phyloP scores from a whole-genome alignment of 2,113 vertebrate genomes.

The Hirundichthys speculiger region DNA sequence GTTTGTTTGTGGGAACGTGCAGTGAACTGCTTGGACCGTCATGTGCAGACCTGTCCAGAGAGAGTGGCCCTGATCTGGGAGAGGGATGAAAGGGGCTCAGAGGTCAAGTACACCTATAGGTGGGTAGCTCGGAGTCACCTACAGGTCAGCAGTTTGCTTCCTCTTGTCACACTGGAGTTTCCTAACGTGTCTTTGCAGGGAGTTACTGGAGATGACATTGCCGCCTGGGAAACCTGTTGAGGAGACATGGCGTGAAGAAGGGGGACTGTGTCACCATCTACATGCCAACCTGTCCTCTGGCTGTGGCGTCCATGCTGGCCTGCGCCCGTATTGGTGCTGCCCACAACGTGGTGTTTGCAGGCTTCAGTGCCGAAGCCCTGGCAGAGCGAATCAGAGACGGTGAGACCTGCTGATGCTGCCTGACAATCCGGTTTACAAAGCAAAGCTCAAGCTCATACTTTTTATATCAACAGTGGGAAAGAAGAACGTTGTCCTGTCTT shows the following conservation, averaged over 20 bases:
- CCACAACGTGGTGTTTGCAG: slow-evolving; percentile 83
- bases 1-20: slow-evolving; percentile 2
- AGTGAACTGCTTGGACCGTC: slow-evolving; percentile 96
- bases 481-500: neutral
- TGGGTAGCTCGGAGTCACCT: slow-evolving; percentile 43
- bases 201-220: slow-evolving; percentile 84
- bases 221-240: slow-evolving; percentile 81
- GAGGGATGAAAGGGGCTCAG: slow-evolving; percentile 90
- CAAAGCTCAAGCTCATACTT: neutral
- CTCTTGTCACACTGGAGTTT: neutral
- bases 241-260: slow-evolving; percentile 75
- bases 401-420: slow-evolving; percentile 63
- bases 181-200: slow-evolving; percentile 57
- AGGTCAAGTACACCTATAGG: slow-evolving; percentile 92
- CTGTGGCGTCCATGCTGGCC: slow-evolving; percentile 85
- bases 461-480: neutral
- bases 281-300: slow-evolving; percentile 82
- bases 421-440: neutral
- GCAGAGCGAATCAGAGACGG: slow-evolving; percentile 83
- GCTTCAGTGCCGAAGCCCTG: slow-evolving; percentile 83
- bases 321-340: slow-evolving; percentile 81
- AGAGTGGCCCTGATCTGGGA: slow-evolving; percentile 95
- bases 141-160: neutral
- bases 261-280: slow-evolving; percentile 86
- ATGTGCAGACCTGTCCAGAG: slow-evolving; percentile 84